phyloP scores from a whole-genome alignment of 2,888 invertebrate genomes.

The Argyra leucocephala region DNA sequence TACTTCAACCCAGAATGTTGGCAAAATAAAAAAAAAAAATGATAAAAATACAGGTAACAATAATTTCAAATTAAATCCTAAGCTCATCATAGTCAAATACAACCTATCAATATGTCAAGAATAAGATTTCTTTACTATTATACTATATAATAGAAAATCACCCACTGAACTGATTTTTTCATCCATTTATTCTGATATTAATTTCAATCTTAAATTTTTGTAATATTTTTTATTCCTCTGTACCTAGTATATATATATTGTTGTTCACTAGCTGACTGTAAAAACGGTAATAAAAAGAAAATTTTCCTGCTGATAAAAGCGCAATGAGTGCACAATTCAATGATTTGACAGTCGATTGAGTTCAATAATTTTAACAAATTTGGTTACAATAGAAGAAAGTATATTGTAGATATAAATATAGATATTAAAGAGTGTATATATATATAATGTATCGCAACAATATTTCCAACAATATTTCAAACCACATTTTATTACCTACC shows the following conservation, averaged over 20 bases:
- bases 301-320: background rate
- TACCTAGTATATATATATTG: no score
- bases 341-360: conserved; percentile 13
- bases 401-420: no score
- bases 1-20: background rate
- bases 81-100: background rate
- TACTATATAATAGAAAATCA: background rate
- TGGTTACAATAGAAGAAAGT: conserved; percentile 1
- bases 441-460: background rate
- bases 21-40: background rate
- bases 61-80: background rate
- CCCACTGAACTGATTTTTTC: background rate
- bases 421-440: background rate
- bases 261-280: no score
- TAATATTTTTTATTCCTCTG: background rate
- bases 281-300: background rate
- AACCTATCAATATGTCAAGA: background rate
- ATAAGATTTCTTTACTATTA: no score
- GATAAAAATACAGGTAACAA: no score
- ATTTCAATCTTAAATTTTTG: background rate
- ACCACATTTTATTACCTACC: no score
- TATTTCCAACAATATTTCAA: no score
- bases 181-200: background rate
- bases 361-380: conserved; percentile 12
- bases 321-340: conserved; percentile 12